phyloP scores from a whole-genome alignment of 2,888 invertebrate genomes.

The Kuschelorhynchus macadamiae region DNA sequence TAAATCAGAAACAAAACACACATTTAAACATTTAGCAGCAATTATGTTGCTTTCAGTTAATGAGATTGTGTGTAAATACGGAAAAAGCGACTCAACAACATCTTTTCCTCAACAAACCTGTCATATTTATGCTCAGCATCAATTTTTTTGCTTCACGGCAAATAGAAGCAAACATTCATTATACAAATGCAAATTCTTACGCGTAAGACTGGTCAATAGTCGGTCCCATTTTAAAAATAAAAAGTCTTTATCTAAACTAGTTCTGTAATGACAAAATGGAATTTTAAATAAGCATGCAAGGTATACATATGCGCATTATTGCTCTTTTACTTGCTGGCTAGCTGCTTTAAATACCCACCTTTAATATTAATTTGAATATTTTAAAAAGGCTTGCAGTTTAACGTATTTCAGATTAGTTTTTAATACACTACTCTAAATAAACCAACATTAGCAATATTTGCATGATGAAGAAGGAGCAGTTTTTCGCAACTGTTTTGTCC shows the following conservation, averaged over 20 bases:
- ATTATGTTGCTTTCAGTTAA: no score
- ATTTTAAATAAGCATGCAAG: conserved; percentile 42
- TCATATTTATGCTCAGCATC: conserved; percentile 4
- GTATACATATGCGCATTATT: conserved; percentile 40
- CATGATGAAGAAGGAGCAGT: no score
- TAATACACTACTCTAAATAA: background rate
- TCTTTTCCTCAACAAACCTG: conserved; percentile 16
- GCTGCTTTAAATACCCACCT: conserved; percentile 22
- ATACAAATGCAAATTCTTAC: conserved; percentile 35
- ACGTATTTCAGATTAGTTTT: conserved; percentile 6
- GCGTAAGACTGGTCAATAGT: conserved; percentile 37
- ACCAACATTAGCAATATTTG: no score
- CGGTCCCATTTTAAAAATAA: conserved; percentile 20
- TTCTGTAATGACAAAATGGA: conserved; percentile 46
- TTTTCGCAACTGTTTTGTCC: no score
- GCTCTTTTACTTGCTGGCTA: conserved; percentile 34
- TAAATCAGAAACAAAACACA: no score
- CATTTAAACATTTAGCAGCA: no score
- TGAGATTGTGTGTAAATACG: no score
- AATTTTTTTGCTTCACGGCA: conserved; percentile 8
- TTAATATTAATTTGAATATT: conserved; percentile 33
- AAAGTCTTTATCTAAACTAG: conserved; percentile 42
- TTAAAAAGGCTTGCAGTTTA: conserved; percentile 14
- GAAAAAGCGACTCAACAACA: conserved; percentile 1
- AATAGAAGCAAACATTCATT: conserved; percentile 15